These are phyloP conservation scores for Cephalopterus ornatus DNA, from an alignment of 2,113 vertebrate genomes.

Conservation along the genomic window DNA sequence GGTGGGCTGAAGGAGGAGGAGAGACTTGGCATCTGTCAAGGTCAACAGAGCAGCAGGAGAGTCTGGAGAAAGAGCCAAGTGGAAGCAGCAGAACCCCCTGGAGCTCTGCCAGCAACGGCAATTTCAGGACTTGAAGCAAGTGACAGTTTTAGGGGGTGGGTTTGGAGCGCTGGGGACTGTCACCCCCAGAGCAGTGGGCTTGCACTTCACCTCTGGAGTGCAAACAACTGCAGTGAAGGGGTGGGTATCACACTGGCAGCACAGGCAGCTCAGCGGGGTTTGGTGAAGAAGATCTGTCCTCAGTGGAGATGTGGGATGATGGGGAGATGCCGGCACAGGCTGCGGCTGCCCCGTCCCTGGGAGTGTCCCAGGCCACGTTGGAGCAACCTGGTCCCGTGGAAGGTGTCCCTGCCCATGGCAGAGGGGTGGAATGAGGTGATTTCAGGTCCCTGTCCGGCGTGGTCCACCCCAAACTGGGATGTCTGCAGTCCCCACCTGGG, in stretches of 20 bases:
- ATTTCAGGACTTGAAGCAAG: not conserved
- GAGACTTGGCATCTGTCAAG: not conserved
- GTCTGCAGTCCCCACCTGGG: not conserved
- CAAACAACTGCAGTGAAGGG: fast-evolving
- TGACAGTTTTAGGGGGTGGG: not conserved
- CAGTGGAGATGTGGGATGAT: fast-evolving
- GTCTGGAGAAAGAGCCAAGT: not conserved
- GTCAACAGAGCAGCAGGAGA: not conserved
- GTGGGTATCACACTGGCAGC: not conserved
- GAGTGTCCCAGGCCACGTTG: fast-evolving
- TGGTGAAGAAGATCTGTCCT: not conserved
- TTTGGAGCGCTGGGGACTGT: not conserved
- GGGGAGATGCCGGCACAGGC: too few species aligned
- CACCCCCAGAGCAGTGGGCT: fast-evolving
- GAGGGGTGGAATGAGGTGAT: not conserved
- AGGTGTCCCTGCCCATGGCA: not conserved
- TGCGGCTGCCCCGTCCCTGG: not conserved
- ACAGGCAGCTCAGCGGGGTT: not conserved
- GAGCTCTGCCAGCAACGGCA: not conserved
- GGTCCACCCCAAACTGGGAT: not conserved
- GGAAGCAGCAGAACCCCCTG: not conserved
- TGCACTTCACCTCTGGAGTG: not conserved
- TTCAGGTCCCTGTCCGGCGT: not conserved
- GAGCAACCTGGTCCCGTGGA: fast-evolving
- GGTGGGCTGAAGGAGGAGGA: not conserved